These are phyloP conservation scores for Neosilurus hyrtlii DNA, from an alignment of 2,797 vertebrate species.

Conservation along the genomic window DNA sequence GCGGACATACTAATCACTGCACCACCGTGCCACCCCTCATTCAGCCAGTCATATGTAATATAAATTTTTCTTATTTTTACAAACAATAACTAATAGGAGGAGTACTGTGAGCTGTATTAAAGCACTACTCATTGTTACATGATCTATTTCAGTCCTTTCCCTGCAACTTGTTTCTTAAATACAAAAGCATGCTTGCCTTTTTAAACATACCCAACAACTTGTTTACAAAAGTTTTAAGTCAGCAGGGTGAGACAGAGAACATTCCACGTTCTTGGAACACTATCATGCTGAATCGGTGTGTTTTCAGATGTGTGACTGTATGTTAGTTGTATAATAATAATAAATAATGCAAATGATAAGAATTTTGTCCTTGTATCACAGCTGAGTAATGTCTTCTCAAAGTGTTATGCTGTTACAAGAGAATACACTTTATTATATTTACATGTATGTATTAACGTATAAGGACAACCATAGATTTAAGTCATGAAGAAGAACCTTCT, in stretches of 20 bases:
- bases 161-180: not conserved
- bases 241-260: constrained; percentile 5
- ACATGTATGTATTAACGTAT: not conserved
- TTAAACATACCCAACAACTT: not conserved
- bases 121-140: not conserved
- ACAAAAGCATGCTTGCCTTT: not conserved
- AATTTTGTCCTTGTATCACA: not conserved
- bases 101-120: not conserved
- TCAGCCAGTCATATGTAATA: too few species aligned
- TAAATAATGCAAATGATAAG: too few species aligned
- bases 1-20: too few species aligned
- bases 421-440: not conserved
- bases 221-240: not conserved
- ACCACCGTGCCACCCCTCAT: too few species aligned
- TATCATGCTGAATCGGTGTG: not conserved
- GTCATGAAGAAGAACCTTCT: not conserved
- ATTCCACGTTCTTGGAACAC: not conserved
- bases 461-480: not conserved
- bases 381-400: not conserved
- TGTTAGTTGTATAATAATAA: not conserved
- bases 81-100: not conserved
- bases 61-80: not conserved
- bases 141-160: not conserved
- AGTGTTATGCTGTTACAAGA: not conserved
- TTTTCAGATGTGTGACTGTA: not conserved